Evolutionary conservation across 2,797 vertebrate species (phyloP).

Genomic region (Atherinosoma microstoma): DNA sequence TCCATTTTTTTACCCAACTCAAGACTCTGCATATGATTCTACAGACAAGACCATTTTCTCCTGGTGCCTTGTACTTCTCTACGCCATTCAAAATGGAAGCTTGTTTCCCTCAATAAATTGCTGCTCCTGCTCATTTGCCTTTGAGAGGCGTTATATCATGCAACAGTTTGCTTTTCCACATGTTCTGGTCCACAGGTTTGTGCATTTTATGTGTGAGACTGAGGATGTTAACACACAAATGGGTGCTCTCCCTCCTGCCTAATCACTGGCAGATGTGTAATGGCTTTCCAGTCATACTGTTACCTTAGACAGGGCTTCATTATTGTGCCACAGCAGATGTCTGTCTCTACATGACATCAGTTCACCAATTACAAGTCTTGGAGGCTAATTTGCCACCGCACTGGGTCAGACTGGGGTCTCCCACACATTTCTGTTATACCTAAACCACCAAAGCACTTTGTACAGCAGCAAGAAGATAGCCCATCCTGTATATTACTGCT

Average conservation of each 20-base stretch:
- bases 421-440: slow-evolving; percentile 60
- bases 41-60: slow-evolving; percentile 73
- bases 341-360: slow-evolving; percentile 78
- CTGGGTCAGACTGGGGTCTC: slow-evolving; percentile 66
- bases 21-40: slow-evolving; percentile 46
- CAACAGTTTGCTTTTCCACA: slow-evolving; percentile 48
- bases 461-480: slow-evolving; percentile 60
- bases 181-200: slow-evolving; percentile 49
- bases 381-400: slow-evolving; percentile 72
- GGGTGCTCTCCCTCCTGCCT: slow-evolving; percentile 54
- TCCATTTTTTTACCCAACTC: slow-evolving; percentile 62
- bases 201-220: slow-evolving; percentile 47
- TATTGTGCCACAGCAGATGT: slow-evolving; percentile 75
- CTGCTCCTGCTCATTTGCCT: slow-evolving; percentile 51
- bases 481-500: slow-evolving; percentile 61
- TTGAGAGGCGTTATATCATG: slow-evolving; percentile 47
- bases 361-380: slow-evolving; percentile 77
- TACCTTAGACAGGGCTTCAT: slow-evolving; percentile 78
- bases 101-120: slow-evolving; percentile 70
- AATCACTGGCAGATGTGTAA: slow-evolving; percentile 74
- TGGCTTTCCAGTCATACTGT: slow-evolving; percentile 74
- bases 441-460: slow-evolving; percentile 53
- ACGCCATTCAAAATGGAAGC: slow-evolving; percentile 64
- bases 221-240: slow-evolving; percentile 50
- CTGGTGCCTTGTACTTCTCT: slow-evolving; percentile 46